phyloP scores from a whole-genome alignment of 2,797 vertebrate species.

The Psittacula echo region DNA sequence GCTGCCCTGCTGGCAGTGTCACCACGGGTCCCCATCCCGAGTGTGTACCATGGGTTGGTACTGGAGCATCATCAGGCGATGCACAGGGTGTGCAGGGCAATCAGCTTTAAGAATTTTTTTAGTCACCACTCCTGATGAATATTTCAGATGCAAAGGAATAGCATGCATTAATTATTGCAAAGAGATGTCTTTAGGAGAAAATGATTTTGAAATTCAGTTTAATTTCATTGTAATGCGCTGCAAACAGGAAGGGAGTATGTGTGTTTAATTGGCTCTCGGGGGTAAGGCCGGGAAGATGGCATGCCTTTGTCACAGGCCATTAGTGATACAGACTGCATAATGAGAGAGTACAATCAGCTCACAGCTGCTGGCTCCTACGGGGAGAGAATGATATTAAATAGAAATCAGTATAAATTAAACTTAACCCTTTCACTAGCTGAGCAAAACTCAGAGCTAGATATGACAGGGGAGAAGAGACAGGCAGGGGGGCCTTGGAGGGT shows the following conservation, averaged over 20 bases:
- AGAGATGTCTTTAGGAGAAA: conserved; percentile 81
- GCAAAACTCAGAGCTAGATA: not conserved
- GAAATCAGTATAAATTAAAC: conserved; percentile 78
- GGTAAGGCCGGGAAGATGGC: conserved; percentile 88
- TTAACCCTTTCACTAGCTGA: conserved; percentile 75
- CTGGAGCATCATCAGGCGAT: not conserved
- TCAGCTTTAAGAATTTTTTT: not conserved
- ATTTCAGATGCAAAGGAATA: conserved; percentile 71
- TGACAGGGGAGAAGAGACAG: not conserved
- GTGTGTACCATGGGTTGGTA: not conserved
- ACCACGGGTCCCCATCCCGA: not conserved
- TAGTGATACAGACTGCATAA: conserved; percentile 91
- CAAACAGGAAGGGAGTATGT: conserved; percentile 82
- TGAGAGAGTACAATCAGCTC: conserved; percentile 91
- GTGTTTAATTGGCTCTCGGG: conserved; percentile 94
- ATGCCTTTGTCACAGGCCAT: conserved; percentile 96
- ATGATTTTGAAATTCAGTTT: conserved; percentile 79
- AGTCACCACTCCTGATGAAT: conserved; percentile 58
- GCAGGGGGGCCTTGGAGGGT: not conserved
- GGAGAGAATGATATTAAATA: conserved; percentile 78
- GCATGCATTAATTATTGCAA: conserved; percentile 80
- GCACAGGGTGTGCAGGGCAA: not conserved
- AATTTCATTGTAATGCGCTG: conserved; percentile 79
- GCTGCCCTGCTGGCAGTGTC: not conserved
- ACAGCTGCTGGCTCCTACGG: conserved; percentile 83